phyloP scores from a whole-genome alignment of 2,797 vertebrate species.

The Bufotes viridis region DNA sequence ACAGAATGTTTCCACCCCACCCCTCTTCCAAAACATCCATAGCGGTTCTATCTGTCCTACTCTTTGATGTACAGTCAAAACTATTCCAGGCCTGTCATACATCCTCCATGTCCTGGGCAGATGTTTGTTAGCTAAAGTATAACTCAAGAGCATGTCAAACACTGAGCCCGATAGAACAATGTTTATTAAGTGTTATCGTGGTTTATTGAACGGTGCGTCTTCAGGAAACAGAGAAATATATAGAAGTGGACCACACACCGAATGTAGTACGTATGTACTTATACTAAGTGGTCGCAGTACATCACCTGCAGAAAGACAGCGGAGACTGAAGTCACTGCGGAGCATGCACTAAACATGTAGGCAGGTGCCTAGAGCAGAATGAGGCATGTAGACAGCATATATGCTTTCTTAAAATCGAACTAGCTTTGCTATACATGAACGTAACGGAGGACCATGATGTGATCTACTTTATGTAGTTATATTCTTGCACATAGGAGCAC shows the following conservation, averaged over 20 bases:
- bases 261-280: background rate
- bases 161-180: slow-evolving; percentile 79
- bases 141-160: slow-evolving; percentile 85
- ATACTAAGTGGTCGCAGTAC: background rate
- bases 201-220: slow-evolving; percentile 78
- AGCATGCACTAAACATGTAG: background rate
- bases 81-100: slow-evolving; percentile 81
- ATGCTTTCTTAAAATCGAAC: background rate
- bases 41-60: slow-evolving; percentile 65
- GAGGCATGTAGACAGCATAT: background rate
- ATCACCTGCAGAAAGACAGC: background rate
- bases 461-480: background rate
- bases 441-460: too few relatives aligned
- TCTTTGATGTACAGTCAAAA: slow-evolving; percentile 90
- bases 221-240: slow-evolving; percentile 71
- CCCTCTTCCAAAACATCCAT: slow-evolving; percentile 57
- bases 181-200: slow-evolving; percentile 85
- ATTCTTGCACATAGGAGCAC: too few relatives aligned
- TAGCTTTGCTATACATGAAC: background rate
- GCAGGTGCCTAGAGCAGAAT: background rate
- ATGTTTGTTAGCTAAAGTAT: slow-evolving; percentile 94
- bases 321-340: background rate
- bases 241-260: slow-evolving; percentile 86
- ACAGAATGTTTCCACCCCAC: slow-evolving; percentile 31
- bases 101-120: slow-evolving; percentile 81